Conservation (phyloP, 2,888 invertebrate genomes). For the Agrilus mali region DNA sequence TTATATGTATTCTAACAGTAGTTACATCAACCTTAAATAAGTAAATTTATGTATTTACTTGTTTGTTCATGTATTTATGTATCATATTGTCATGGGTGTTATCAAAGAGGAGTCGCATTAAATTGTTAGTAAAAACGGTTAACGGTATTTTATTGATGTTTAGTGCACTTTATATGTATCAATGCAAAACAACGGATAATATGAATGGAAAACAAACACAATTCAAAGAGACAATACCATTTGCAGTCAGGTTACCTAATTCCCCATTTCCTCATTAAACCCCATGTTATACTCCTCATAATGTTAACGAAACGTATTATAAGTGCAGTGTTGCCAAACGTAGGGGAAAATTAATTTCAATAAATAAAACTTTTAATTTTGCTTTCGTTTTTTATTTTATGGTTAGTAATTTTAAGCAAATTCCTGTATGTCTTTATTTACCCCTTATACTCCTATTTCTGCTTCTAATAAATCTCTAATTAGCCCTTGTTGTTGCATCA, state of each 20-base stretch:
- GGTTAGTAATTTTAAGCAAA: too few species aligned
- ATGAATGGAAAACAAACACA: neutral
- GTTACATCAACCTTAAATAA: too few species aligned
- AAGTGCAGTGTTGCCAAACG: conserved; percentile 5
- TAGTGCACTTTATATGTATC: too few species aligned
- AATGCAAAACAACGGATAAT: too few species aligned
- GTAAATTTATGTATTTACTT: too few species aligned
- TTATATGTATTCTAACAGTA: too few species aligned
- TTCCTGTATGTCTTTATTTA: too few species aligned
- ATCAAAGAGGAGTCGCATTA: conserved; percentile 5
- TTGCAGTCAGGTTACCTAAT: conserved; percentile 19
- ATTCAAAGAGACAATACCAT: conserved; percentile 9
- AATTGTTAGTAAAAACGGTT: conserved; percentile 6
- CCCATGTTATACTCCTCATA: conserved; percentile 11
- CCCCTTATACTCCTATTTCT: too few species aligned
- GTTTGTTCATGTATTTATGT: too few species aligned
- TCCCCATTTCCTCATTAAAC: conserved; percentile 24
- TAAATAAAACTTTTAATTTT: neutral
- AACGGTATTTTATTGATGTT: conserved; percentile 1
- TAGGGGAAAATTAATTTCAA: conserved; percentile 5
- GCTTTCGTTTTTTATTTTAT: too few species aligned
- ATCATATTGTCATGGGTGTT: neutral
- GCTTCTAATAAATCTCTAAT: too few species aligned
- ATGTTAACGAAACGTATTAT: conserved; percentile 11
- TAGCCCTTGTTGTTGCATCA: too few species aligned